Base-by-base conservation (phyloP, 2,888 invertebrate species). In the Euzetes globulus region DNA sequence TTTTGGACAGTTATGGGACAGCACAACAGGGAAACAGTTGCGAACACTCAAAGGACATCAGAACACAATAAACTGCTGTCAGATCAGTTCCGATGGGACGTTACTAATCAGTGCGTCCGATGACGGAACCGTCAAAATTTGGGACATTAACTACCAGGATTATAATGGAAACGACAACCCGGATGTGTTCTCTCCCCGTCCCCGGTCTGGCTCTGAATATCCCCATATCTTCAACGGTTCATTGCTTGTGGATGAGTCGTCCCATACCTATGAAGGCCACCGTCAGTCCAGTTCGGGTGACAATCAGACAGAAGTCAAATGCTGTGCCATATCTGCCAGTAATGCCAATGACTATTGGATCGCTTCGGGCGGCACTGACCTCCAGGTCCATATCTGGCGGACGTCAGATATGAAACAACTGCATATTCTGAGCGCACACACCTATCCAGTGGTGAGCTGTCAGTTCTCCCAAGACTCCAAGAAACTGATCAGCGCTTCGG, bases 51-150 rank as follows among this genome's bases (percentile, higher is more conserved):
- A 68, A 33, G 77, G 76, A 5, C 78, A 77, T 52, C 41, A 72
- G 17, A 45, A 71, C 45, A 19, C 63, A 19, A 76, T 77, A 15
- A 77, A 77, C 37, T 76, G 72, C 55, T 77, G 78, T 68, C 19
- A 47, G 11, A 77, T 78, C 60, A 76, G 75, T 41, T 50, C 71
- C 15, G 83, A 85, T 76, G 85, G 85, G 5, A 84, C 84, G 0
- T 83, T 85, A 29, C 87, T 89, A 72, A 84, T 89, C 17, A 87
- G 88, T 0, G 81, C 88, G 13, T 86, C 86, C 7, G 82, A 83
- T 37, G 86, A 86, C 78, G 87, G 88, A 0, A 82, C 82, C 27
- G 83, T 88, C n/a, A 86, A 87, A 77, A 79, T 88, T 37, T 89
- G 87, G 87, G 75, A 76, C 33, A 60, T 76, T 71, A n/a, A 25